Base-by-base conservation (phyloP, 2,888 invertebrate species). In the Abscondita cerata region DNA sequence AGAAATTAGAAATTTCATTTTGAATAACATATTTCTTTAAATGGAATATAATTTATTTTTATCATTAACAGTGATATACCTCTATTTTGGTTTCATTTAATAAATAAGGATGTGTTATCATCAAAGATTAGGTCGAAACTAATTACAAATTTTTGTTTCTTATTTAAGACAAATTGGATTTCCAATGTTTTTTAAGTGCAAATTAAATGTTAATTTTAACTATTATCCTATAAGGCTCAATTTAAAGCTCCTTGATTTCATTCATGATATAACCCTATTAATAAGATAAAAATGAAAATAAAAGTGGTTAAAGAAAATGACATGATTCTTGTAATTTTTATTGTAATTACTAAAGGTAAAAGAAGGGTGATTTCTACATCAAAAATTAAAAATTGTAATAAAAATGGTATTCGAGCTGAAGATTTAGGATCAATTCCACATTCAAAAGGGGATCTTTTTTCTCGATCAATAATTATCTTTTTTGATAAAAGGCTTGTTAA, bases 311-410 rank as follows among this genome's bases (percentile, higher is more conserved):
- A 19, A 15, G 67, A 54, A 72, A 78, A 81, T 44, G 68, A 68
- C 16, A 71, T 31, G 52, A 78, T 56, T 62, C 77, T 78, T 18
- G 73, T 72, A 57, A 70, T 69, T 70, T 80, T 74, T 67, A 82
- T 66, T 55, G 75, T 76, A 65, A 81, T 73, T 71, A 86, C 84
- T 77, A 87, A 80, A 0, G 87, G 87, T 0, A 89, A 75, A 75
- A 89, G 80, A 76, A 89, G 69, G 0, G 86, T 84, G 81, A 89
- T 87, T 86, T 89, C 89, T 63, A 89, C 83, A 83, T 89, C 89
- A 83, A 89, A 90, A 82, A 90, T 87, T 83, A 89, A 85, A 82
- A 89, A 86, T 78, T 86, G 87, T 74, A 86, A 65, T 11, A 85
- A 86, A 73, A 86, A 86, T 0, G 85, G 84, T n/a, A 84, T 33